phyloP scores from a whole-genome alignment of 2,113 vertebrate species.

The Callipepla squamata region DNA sequence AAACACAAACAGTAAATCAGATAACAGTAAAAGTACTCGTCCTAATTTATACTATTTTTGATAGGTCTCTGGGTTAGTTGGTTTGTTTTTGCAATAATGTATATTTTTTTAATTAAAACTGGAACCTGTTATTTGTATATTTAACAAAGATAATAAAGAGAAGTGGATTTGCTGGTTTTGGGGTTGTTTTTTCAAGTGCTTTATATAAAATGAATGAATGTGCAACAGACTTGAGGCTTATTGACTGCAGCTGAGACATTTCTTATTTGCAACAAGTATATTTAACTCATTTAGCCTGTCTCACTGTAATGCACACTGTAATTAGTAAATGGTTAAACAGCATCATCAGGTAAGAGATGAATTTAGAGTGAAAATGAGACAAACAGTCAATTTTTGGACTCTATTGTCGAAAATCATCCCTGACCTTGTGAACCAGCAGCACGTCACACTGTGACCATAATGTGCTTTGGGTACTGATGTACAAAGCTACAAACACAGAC shows the following conservation, averaged over 20 bases:
- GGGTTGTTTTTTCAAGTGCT: not conserved
- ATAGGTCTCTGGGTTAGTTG: not conserved
- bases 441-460: not conserved
- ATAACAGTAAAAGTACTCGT: fast-evolving
- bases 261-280: not conserved
- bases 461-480: not conserved
- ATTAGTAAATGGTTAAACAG: not conserved
- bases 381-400: not conserved
- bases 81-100: not conserved
- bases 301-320: not conserved
- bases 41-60: not conserved
- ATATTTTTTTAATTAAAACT: not conserved
- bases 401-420: constrained; percentile 26
- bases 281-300: not conserved
- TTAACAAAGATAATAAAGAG: not conserved
- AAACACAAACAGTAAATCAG: not conserved
- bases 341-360: constrained; percentile 41
- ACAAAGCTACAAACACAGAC: constrained; percentile 12
- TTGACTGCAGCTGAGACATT: not conserved
- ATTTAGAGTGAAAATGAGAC: not conserved
- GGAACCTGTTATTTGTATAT: not conserved
- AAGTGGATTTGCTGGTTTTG: not conserved
- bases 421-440: not conserved
- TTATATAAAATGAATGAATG: not conserved
- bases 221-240: not conserved